Percentiles rank a stretch among this genome's conserved stretches.
Evolutionary conservation across 2,113 vertebrate species (phyloP).

Genomic region (Perca flavescens): DNA sequence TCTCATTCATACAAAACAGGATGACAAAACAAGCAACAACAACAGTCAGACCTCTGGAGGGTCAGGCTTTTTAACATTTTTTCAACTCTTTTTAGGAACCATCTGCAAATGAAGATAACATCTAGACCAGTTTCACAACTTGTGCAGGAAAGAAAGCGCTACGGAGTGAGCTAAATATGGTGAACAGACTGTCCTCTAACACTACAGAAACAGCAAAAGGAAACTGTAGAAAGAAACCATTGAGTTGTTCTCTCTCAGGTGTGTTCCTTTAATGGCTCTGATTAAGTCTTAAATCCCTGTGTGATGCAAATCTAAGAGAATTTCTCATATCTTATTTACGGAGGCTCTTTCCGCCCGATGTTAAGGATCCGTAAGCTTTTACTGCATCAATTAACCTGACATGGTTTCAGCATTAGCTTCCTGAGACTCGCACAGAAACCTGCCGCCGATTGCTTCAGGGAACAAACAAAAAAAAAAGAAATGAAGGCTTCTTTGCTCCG

Average conservation of each 20-base stretch:
- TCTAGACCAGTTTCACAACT: no score
- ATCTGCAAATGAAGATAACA: no score
- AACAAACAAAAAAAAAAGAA: constrained; percentile 18
- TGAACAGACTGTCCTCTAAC: no score
- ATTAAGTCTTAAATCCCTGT: constrained; percentile 34
- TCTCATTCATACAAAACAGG: no score
- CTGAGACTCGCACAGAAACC: constrained; percentile 19
- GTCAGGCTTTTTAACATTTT: no score
- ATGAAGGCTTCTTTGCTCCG: not conserved
- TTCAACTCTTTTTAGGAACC: no score
- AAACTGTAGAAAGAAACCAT: not conserved
- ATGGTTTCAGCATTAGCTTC: constrained; percentile 65
- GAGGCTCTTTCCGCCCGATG: constrained; percentile 12
- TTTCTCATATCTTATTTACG: constrained; percentile 41
- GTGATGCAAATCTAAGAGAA: constrained; percentile 21
- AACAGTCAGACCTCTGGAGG: no score
- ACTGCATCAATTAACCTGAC: constrained; percentile 67
- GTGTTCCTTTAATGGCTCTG: constrained; percentile 22
- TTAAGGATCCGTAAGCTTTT: constrained; percentile 29
- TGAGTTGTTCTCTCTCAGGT: not conserved
- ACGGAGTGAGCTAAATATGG: no score
- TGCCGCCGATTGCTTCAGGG: constrained; percentile 15
- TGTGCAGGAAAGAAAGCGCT: no score
- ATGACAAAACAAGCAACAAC: no score
- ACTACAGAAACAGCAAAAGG: not conserved